Conservation (phyloP, 2,113 vertebrate genomes). For the Mesitornis unicolor region DNA sequence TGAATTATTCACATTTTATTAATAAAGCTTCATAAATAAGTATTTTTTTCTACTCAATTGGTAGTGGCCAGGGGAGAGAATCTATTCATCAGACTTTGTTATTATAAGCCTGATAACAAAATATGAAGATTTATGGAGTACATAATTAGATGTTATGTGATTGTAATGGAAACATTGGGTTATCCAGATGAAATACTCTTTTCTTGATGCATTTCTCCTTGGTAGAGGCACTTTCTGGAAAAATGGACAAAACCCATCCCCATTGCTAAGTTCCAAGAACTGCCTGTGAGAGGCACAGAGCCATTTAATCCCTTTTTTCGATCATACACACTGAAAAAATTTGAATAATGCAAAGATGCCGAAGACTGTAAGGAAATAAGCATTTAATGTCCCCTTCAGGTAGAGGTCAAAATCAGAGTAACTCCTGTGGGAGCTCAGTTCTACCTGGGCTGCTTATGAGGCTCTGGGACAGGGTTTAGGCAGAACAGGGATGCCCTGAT, state of each 20-base stretch:
- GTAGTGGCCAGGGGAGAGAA: slow-evolving; percentile 37
- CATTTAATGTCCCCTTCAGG: neutral
- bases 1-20: slow-evolving; percentile 68
- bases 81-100: slow-evolving; percentile 58
- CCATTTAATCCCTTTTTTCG: neutral
- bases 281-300: neutral
- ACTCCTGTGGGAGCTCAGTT: neutral
- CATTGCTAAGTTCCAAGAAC: neutral
- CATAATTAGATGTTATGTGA: slow-evolving; percentile 54
- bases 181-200: slow-evolving; percentile 28
- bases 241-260: neutral
- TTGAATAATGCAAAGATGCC: neutral
- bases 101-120: slow-evolving; percentile 55
- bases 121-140: slow-evolving; percentile 63
- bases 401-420: neutral
- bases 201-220: slow-evolving; percentile 11
- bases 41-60: slow-evolving; percentile 59
- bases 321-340: neutral
- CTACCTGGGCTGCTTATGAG: neutral
- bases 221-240: neutral
- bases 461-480: neutral
- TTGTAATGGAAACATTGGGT: slow-evolving; percentile 49
- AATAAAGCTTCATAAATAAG: slow-evolving; percentile 60
- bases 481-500: neutral
- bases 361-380: neutral